Evolutionary conservation across 2,113 vertebrate genomes (phyloP), one percentile per base, ranked within the genome.

Genomic region (Orthonyx spaldingii): DNA sequence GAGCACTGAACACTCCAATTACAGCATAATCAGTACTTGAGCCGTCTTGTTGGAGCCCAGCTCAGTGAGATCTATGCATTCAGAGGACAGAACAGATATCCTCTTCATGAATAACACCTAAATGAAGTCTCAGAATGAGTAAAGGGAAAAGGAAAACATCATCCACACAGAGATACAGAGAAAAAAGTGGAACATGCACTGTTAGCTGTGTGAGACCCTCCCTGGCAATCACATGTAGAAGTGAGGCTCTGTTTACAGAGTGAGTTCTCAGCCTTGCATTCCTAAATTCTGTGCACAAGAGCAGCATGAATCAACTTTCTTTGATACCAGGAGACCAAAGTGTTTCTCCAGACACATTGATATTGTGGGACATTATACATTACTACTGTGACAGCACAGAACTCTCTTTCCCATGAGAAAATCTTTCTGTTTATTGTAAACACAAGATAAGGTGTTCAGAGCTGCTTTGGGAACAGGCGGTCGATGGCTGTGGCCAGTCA

Each of bases 321-420:
- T 95, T 96, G 93, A 76, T 91, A 82, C 64, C 60, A 75, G 53
- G 75, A 94, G 70, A 93, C 94, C 74, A 92, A 93, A 96, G 86
- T 1, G 0, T 18, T 82, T 56, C 39, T 76, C 39, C 53, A 70
- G 68, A 44, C 63, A 68, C 80, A n/a, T 0, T 88, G 74, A 96
- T 94, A 30, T 35, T 79, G 41, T 10, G 52, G 81, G 68, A 89
- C 60, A 93, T 75, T 44, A 42, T 42, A 42, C 41, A 42, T 42
- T 42, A 42, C 14, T n/a, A n/a, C n/a, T n/a, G n/a, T n/a, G n/a
- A n/a, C n/a, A n/a, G n/a, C n/a, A n/a, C n/a, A n/a, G n/a, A n/a
- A n/a, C n/a, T n/a, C n/a, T n/a, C n/a, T n/a, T n/a, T n/a, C n/a
- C n/a, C n/a, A n/a, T n/a, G n/a, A n/a, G n/a, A n/a, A n/a, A n/a